A percentile compares a stretch with the other conserved stretches of the same genome.
Conservation (phyloP, 2,113 vertebrate species). For the Psammodynastes pulverulentus region DNA sequence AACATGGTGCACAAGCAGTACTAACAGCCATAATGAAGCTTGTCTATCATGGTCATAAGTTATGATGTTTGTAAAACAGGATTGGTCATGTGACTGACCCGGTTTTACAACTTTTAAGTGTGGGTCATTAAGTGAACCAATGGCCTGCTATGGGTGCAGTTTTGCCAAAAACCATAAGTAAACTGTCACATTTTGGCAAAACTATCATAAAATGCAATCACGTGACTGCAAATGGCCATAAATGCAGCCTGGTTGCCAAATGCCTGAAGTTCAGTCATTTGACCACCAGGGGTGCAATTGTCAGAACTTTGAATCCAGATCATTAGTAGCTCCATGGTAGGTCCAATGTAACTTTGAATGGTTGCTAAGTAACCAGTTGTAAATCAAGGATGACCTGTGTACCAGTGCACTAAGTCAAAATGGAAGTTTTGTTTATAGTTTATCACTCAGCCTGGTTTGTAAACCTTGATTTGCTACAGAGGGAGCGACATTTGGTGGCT, state of each 20-base stretch:
- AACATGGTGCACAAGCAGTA: not conserved
- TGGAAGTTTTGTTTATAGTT: not conserved
- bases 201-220: not conserved
- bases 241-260: not conserved
- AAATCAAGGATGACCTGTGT: not conserved
- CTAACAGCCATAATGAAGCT: not conserved
- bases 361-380: not conserved
- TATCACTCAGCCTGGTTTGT: not conserved
- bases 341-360: not conserved
- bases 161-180: not conserved
- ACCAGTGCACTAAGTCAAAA: not conserved
- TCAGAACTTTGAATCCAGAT: not conserved
- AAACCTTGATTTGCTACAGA: not conserved
- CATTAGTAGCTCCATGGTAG: not conserved
- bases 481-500: not conserved
- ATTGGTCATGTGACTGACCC: not conserved
- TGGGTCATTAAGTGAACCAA: not conserved
- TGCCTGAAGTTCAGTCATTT: not conserved
- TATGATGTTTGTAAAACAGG: too few species aligned
- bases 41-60: too few species aligned
- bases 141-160: not conserved
- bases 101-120: not conserved
- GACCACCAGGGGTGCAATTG: not conserved
- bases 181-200: not conserved
- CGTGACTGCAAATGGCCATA: not conserved